phyloP scores from a whole-genome alignment of 2,888 invertebrate genomes.

The Ectemnius cavifrons region DNA sequence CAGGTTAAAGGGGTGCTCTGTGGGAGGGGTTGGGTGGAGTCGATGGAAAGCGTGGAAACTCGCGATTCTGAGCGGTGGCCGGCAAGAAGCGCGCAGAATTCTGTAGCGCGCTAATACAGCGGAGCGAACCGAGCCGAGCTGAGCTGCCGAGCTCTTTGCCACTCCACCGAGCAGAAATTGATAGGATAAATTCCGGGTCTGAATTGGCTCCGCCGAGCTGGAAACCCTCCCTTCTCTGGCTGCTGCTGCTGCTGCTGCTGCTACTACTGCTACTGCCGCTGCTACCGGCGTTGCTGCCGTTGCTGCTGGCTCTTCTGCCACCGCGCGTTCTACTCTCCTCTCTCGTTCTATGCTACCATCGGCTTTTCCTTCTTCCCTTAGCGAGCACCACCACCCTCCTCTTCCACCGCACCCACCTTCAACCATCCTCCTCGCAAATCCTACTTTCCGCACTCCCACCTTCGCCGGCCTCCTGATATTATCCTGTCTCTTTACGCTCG shows the following conservation, averaged over 20 bases:
- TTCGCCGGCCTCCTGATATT: neutral
- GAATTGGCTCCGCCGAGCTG: constrained; percentile 82
- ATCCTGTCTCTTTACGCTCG: too few relatives aligned
- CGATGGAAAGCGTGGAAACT: constrained; percentile 41
- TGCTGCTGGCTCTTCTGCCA: constrained; percentile 42
- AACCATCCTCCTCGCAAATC: neutral
- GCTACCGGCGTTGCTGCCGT: constrained; percentile 37
- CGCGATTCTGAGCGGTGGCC: constrained; percentile 44
- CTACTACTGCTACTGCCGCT: constrained; percentile 37
- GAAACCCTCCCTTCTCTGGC: constrained; percentile 75
- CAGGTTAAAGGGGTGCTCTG: neutral
- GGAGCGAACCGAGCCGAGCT: constrained; percentile 70
- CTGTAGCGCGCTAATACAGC: constrained; percentile 76
- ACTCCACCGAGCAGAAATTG: constrained; percentile 83
- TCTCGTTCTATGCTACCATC: constrained; percentile 20
- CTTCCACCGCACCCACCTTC: too few relatives aligned
- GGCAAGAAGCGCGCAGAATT: constrained; percentile 64
- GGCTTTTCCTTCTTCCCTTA: constrained; percentile 21
- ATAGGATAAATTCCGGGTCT: constrained; percentile 83
- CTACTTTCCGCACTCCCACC: constrained; percentile 16
- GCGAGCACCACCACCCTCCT: too few relatives aligned
- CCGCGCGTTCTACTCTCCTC: constrained; percentile 39
- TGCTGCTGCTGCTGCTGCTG: constrained; percentile 33
- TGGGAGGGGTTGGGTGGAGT: constrained; percentile 4
- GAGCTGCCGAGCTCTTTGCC: constrained; percentile 80